Evolutionary conservation across 2,888 invertebrate genomes (phyloP).

Genomic region (Drosophila pseudotakahashii): DNA sequence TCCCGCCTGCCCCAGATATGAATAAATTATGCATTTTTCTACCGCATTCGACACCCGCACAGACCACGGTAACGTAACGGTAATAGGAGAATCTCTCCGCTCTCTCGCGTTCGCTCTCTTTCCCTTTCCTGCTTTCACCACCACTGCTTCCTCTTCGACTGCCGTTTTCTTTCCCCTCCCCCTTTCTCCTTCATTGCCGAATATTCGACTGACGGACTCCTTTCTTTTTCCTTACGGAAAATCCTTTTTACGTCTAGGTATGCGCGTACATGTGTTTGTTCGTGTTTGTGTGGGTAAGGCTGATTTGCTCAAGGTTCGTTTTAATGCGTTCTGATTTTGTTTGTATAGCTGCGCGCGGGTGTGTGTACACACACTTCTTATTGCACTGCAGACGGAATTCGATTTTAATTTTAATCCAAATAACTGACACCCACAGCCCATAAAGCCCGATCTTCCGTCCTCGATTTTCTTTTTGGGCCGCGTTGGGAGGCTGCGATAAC

Average conservation of each 20-base stretch:
- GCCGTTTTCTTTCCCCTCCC: constrained; percentile 43
- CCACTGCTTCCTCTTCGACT: constrained; percentile 55
- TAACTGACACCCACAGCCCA: constrained; percentile 32
- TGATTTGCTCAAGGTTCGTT: constrained; percentile 75
- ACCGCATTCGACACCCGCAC: constrained; percentile 47
- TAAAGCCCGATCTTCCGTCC: background rate
- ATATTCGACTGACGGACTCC: constrained; percentile 49
- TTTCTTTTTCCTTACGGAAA: constrained; percentile 42
- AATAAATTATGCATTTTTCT: constrained; percentile 62
- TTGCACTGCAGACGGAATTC: constrained; percentile 51
- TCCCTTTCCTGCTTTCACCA: constrained; percentile 13
- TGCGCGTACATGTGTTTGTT: constrained; percentile 30
- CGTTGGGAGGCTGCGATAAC: constrained; percentile 52
- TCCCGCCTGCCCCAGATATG: constrained; percentile 16
- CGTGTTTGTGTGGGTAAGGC: constrained; percentile 62
- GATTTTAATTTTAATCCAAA: constrained; percentile 55
- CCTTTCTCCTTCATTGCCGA: constrained; percentile 53
- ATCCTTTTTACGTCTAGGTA: constrained; percentile 67
- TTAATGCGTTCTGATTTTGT: constrained; percentile 69
- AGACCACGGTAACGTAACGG: constrained; percentile 69
- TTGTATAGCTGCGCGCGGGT: constrained; percentile 33
- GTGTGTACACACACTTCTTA: constrained; percentile 54
- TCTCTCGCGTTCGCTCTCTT: constrained; percentile 10
- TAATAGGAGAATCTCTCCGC: constrained; percentile 17
- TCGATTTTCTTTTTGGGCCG: constrained; percentile 8